A percentile compares a stretch with the other conserved stretches of the same genome.
These are phyloP conservation scores for Cetonia aurata DNA, from an alignment of 2,888 invertebrate genomes.

Conservation along the genomic window DNA sequence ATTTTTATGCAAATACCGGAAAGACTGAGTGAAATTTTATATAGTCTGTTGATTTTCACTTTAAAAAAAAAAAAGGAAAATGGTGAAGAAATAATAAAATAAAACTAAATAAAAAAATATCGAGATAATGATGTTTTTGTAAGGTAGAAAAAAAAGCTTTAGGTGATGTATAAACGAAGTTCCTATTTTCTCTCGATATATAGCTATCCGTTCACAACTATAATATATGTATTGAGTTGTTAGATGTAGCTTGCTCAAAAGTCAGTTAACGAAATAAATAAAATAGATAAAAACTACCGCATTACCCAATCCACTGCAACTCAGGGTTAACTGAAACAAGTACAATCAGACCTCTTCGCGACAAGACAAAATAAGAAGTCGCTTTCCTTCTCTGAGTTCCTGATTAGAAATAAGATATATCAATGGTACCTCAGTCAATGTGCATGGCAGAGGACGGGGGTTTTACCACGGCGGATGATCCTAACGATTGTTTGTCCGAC, in stretches of 20 bases:
- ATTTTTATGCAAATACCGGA: constrained; percentile 69
- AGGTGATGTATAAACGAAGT: constrained; percentile 69
- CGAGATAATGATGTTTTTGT: constrained; percentile 67
- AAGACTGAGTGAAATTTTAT: constrained; percentile 70
- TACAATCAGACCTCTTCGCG: constrained; percentile 64
- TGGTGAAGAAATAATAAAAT: constrained; percentile 41
- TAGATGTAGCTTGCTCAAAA: constrained; percentile 68
- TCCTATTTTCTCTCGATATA: constrained; percentile 69
- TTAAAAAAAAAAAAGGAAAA: constrained; percentile 54
- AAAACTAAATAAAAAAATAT: constrained; percentile 57
- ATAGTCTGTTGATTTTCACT: constrained; percentile 69
- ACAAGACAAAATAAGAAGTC: constrained; percentile 49
- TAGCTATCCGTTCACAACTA: constrained; percentile 64
- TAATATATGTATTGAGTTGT: constrained; percentile 63
- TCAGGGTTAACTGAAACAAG: constrained; percentile 67
- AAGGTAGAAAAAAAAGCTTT: constrained; percentile 67
- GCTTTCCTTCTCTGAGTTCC: constrained; percentile 66
- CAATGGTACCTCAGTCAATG: constrained; percentile 57
- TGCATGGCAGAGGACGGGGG: constrained; percentile 52
- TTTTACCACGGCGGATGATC: constrained; percentile 51
- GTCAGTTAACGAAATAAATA: constrained; percentile 60
- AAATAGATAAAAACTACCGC: constrained; percentile 52
- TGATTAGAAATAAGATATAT: constrained; percentile 63
- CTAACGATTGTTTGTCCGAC: constrained; percentile 21
- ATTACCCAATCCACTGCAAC: constrained; percentile 65